Conservation (phyloP, 2,888 invertebrate genomes). For the Cepaea hortensis region DNA sequence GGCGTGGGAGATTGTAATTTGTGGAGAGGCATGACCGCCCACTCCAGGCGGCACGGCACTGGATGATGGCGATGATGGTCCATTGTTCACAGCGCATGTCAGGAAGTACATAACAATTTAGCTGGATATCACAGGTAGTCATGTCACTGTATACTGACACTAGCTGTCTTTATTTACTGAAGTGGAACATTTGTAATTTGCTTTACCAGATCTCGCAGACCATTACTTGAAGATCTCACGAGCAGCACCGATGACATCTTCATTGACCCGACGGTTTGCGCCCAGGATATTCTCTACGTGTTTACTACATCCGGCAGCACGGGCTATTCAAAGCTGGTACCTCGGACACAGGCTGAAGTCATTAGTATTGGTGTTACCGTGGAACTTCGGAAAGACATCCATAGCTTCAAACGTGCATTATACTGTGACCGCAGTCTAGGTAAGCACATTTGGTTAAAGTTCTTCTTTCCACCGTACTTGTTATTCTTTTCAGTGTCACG, state of each 20-base stretch:
- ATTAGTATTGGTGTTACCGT: not conserved
- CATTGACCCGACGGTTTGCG: not conserved
- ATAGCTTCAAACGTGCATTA: not conserved
- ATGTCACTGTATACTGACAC: too few relatives aligned
- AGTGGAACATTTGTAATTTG: not conserved
- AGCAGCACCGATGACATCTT: not conserved
- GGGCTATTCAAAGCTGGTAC: constrained; percentile 18
- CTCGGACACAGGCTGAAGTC: not conserved
- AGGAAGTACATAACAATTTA: too few relatives aligned
- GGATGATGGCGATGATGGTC: too few relatives aligned
- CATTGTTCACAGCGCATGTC: too few relatives aligned
- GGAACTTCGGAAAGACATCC: too few relatives aligned
- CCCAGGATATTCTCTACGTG: not conserved
- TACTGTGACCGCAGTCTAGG: constrained; percentile 9
- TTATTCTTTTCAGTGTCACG: too few relatives aligned
- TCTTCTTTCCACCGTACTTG: too few relatives aligned
- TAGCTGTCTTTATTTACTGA: too few relatives aligned
- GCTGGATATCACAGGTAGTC: too few relatives aligned
- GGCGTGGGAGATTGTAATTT: too few relatives aligned
- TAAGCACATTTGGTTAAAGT: not conserved
- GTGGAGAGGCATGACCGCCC: too few relatives aligned
- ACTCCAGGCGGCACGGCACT: too few relatives aligned
- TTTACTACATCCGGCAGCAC: constrained; percentile 26
- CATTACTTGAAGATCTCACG: not conserved
- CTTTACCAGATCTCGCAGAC: not conserved